Percentiles rank a stretch among this genome's conserved stretches.
These are phyloP conservation scores for Rhinichthys klamathensis DNA, from an alignment of 2,113 vertebrate species.

Conservation along the genomic window DNA sequence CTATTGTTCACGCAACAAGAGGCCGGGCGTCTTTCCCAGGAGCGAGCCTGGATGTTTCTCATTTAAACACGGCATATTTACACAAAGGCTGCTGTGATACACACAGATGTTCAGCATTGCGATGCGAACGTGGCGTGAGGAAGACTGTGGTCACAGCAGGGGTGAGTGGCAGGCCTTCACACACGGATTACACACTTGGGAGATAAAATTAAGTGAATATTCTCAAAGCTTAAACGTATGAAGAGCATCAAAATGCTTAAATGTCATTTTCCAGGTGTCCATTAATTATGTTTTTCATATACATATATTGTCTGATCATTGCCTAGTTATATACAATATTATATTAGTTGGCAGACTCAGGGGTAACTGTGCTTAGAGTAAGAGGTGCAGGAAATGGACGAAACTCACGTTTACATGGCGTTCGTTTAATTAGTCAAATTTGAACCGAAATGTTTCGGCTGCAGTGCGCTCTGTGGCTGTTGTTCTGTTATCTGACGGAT, in stretches of 20 bases:
- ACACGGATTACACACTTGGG: too few species aligned
- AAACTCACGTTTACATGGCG: too few species aligned
- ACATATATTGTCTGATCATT: not conserved
- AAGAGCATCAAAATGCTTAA: too few species aligned
- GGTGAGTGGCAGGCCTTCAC: not conserved
- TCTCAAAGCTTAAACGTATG: too few species aligned
- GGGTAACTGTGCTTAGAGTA: not conserved
- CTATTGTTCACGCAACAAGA: conserved; percentile 31
- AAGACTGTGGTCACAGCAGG: not conserved
- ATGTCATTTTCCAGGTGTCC: not conserved
- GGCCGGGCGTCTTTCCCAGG: conserved; percentile 18
- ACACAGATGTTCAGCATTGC: not conserved
- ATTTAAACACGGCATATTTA: conserved; percentile 17
- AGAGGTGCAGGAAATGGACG: not conserved
- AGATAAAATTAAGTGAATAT: too few species aligned
- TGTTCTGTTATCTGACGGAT: too few species aligned
- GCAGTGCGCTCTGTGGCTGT: too few species aligned
- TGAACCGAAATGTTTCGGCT: too few species aligned
- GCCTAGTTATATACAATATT: not conserved
- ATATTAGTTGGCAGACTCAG: not conserved
- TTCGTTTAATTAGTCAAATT: too few species aligned
- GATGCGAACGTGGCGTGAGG: not conserved
- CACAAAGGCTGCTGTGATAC: conserved; percentile 29
- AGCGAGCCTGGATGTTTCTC: not conserved
- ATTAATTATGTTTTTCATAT: not conserved